Percentiles rank a stretch among this genome's conserved stretches.
Conservation (phyloP, 1,140 invertebrate species). For the Aphaenogaster rudis region DNA sequence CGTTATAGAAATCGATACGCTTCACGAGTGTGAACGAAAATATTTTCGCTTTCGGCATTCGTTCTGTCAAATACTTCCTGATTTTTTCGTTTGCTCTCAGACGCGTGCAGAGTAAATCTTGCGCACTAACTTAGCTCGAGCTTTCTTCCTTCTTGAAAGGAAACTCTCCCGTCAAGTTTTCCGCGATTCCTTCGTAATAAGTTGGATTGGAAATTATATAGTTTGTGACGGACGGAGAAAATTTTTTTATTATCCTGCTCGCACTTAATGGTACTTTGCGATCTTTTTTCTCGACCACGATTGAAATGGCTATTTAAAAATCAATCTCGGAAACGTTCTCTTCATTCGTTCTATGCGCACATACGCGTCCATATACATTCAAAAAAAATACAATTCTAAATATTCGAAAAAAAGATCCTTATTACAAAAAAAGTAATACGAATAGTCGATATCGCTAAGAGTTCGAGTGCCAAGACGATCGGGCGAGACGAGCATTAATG, state of each 20-base stretch:
- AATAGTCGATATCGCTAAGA: conserved; percentile 9
- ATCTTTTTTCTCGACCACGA: conserved; percentile 31
- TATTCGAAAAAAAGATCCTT: conserved; percentile 1
- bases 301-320: conserved; percentile 41
- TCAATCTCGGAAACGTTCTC: conserved; percentile 12
- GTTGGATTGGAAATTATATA: conserved; percentile 64
- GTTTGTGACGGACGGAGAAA: conserved; percentile 45
- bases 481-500: conserved; percentile 28
- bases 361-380: not conserved
- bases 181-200: conserved; percentile 56
- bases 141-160: conserved; percentile 30
- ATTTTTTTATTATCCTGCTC: conserved; percentile 52
- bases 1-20: conserved; percentile 12
- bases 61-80: conserved; percentile 32
- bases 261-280: conserved; percentile 51
- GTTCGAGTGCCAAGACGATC: not conserved
- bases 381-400: not conserved
- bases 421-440: not conserved
- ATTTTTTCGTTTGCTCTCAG: conserved; percentile 39
- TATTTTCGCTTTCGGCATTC: conserved; percentile 44
- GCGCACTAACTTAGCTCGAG: conserved; percentile 10
- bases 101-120: conserved; percentile 57
- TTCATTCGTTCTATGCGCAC: not conserved
- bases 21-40: conserved; percentile 15
- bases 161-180: conserved; percentile 49